Evolutionary conservation across 23 tunicate genomes (phyloP).

Genomic region (Clavelina lepadiformis): DNA sequence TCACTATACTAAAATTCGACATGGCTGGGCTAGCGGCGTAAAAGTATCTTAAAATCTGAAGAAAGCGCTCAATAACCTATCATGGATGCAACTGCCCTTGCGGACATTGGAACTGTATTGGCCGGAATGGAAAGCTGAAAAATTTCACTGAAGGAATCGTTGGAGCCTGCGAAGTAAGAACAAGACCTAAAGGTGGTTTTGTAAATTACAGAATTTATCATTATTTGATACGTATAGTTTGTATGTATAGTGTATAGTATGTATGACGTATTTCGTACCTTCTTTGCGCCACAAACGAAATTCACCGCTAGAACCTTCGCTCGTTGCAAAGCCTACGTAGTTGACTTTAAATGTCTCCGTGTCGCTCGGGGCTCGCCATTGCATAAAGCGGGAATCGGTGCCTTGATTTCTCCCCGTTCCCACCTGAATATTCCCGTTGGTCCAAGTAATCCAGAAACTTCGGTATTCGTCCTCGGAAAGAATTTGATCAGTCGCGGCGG

Average conservation of each 20-base stretch:
- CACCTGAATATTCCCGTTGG: constrained; percentile 49
- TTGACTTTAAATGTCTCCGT: constrained; percentile 8
- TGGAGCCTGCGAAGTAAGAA: constrained; percentile 17
- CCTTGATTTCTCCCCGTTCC: constrained; percentile 51
- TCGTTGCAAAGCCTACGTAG: constrained; percentile 76
- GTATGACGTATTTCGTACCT: too few species aligned
- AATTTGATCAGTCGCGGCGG: constrained; percentile 49
- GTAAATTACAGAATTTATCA: too few species aligned
- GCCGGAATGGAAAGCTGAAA: constrained; percentile 49
- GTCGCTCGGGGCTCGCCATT: constrained; percentile 32
- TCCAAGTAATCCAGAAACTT: constrained; percentile 93
- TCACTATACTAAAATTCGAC: too few species aligned
- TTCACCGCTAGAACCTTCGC: constrained; percentile 59
- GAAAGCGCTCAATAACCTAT: constrained; percentile 69
- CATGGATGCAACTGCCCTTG: constrained; percentile 53
- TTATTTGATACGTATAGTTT: too few species aligned
- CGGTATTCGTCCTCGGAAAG: constrained; percentile 50
- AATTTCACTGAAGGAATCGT: constrained; percentile 26
- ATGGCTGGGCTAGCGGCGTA: too few species aligned
- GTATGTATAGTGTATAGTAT: too few species aligned
- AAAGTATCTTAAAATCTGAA: too few species aligned
- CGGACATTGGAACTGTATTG: constrained; percentile 51
- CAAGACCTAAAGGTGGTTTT: too few species aligned
- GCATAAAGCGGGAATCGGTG: constrained; percentile 44
- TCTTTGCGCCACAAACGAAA: constrained; percentile 70